These are phyloP conservation scores for Myanophis thanlyinensis DNA, from an alignment of 2,113 vertebrate genomes.

Conservation along the genomic window DNA sequence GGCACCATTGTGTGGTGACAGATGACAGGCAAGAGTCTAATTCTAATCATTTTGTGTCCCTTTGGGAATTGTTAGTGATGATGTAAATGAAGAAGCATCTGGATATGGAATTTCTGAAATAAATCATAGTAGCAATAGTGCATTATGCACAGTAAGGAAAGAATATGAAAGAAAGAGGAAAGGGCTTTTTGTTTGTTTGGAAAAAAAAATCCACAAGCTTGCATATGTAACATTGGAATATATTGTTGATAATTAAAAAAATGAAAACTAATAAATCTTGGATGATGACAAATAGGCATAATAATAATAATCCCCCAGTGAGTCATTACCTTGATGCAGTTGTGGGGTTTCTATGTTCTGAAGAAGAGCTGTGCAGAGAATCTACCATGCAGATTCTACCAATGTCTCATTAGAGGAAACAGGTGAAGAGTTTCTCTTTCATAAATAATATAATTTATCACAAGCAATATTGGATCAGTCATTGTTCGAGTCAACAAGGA, in stretches of 20 bases:
- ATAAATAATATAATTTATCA: too few species aligned
- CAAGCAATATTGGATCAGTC: too few species aligned
- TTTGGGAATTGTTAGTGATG: too few species aligned
- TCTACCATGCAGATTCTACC: too few species aligned
- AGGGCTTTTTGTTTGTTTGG: neutral
- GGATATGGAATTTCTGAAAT: neutral
- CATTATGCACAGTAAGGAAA: neutral
- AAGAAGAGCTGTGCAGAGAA: too few species aligned
- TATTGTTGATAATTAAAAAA: neutral
- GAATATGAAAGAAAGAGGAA: neutral
- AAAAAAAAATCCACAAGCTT: neutral
- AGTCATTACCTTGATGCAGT: too few species aligned
- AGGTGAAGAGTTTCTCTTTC: too few species aligned
- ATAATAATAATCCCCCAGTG: too few species aligned
- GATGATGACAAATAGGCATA: neutral
- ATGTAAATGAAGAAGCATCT: neutral
- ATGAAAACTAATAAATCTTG: too few species aligned
- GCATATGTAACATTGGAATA: neutral
- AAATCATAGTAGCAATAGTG: neutral
- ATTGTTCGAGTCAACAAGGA: too few species aligned
- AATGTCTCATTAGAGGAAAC: too few species aligned
- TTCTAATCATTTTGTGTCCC: neutral
- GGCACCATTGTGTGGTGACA: neutral
- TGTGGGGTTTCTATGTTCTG: too few species aligned
- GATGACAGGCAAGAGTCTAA: neutral